phyloP scores from a whole-genome alignment of 2,113 vertebrate genomes.

The Marmota monax region DNA sequence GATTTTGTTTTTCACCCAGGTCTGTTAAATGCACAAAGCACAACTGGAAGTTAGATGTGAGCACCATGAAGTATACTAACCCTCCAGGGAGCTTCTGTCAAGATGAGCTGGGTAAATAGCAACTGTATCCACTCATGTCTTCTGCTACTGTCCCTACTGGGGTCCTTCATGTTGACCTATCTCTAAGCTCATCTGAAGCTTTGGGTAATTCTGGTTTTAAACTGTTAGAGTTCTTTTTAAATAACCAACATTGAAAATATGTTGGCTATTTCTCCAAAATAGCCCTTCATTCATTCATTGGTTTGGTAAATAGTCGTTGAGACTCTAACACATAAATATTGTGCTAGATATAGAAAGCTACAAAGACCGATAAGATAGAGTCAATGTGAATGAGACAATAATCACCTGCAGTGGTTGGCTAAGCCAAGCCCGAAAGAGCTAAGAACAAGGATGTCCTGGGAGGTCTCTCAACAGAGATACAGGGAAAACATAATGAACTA shows the following conservation, averaged over 20 bases:
- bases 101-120: conserved; percentile 88
- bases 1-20: conserved; percentile 76
- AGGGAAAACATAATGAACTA: too few species aligned
- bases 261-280: not conserved
- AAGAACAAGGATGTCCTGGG: not conserved
- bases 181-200: not conserved
- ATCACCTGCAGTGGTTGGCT: too few species aligned
- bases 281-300: not conserved
- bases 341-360: not conserved
- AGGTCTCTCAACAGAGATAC: not conserved
- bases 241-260: not conserved
- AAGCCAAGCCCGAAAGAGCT: not conserved
- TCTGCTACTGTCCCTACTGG: not conserved
- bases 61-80: conserved; percentile 90
- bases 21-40: conserved; percentile 91
- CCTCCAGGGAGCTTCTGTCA: conserved; percentile 91
- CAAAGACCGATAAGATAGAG: not conserved
- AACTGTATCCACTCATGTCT: not conserved
- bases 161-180: not conserved
- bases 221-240: not conserved
- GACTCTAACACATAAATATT: not conserved
- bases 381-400: not conserved
- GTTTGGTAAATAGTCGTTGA: not conserved
- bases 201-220: conserved; percentile 21
- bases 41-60: conserved; percentile 90